Evolutionary conservation across 92 coral and sea anemone genomes (phyloP).

Genomic region (Anthopleura xanthogrammica): DNA sequence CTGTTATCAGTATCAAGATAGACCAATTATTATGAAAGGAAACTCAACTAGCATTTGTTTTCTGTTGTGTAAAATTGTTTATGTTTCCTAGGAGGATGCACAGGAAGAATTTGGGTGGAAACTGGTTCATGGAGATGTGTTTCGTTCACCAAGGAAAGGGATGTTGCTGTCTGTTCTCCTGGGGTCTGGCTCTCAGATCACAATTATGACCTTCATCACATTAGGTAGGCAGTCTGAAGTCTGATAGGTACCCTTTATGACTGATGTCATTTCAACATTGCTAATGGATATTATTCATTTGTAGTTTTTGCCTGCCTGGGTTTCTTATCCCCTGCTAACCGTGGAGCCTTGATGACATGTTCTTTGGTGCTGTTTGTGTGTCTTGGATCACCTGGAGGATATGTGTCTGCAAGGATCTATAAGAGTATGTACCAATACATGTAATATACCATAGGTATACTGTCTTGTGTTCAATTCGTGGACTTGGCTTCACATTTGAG

Average conservation of each 20-base stretch:
- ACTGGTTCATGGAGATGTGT: conserved; percentile 97
- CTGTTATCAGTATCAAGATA: neutral
- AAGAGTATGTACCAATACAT: conserved; percentile 63
- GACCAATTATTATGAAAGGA: neutral
- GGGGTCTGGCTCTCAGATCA: conserved; percentile 93
- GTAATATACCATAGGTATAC: no score
- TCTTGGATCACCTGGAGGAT: conserved; percentile 96
- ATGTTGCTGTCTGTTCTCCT: conserved; percentile 87
- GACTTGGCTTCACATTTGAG: no score
- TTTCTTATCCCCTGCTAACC: conserved; percentile 96
- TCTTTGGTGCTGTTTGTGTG: conserved; percentile 93
- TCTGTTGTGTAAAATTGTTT: no score
- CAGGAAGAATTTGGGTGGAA: conserved; percentile 99
- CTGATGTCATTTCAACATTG: no score
- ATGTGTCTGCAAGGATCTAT: conserved; percentile 90
- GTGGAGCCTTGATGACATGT: conserved; percentile 98
- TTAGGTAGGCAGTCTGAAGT: no score
- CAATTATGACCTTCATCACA: conserved; percentile 74
- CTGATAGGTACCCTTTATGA: no score
- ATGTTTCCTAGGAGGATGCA: conserved; percentile 75
- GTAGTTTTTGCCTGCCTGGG: conserved; percentile 98
- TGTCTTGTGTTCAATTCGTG: no score
- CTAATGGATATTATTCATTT: neutral
- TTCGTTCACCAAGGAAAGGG: conserved; percentile 93
- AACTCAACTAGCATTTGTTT: no score